Percentiles rank a stretch among this genome's conserved stretches.
These are phyloP conservation scores for Pipistrellus pipistrellus DNA, from an alignment of 2,797 vertebrate genomes.

Conservation along the genomic window DNA sequence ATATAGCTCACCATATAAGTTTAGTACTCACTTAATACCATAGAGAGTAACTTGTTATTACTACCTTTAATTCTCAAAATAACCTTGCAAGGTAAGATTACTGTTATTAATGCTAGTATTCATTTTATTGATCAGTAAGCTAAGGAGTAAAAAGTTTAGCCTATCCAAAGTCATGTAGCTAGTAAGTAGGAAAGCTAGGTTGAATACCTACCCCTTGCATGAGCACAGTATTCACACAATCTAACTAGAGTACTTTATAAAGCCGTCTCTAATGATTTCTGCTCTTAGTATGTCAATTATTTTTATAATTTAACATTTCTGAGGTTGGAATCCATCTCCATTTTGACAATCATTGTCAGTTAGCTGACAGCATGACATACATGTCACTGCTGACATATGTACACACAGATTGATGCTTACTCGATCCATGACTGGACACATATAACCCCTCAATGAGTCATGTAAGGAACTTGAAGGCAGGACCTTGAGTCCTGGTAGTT, in stretches of 20 bases:
- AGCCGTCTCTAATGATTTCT: background rate
- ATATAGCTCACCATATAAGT: background rate
- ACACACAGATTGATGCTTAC: background rate
- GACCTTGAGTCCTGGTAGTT: background rate
- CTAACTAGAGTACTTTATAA: background rate
- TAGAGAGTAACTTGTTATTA: slow-evolving; percentile 14
- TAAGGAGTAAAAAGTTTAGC: background rate
- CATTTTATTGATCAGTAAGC: slow-evolving; percentile 19
- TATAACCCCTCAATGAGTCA: background rate
- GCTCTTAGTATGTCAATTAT: background rate
- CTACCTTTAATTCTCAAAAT: slow-evolving; percentile 32
- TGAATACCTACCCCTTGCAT: background rate
- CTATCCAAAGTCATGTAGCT: background rate
- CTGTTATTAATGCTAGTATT: background rate
- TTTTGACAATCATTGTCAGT: background rate
- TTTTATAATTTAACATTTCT: background rate
- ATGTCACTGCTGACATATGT: background rate
- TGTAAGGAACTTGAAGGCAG: background rate
- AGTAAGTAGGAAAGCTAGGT: background rate
- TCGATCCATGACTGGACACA: background rate
- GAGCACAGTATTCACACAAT: background rate
- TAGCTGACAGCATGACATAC: background rate
- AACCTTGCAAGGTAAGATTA: background rate
- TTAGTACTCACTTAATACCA: background rate
- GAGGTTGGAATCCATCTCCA: background rate